Evolutionary conservation across 2,113 vertebrate genomes (phyloP).

Genomic region (Anseranas semipalmata): DNA sequence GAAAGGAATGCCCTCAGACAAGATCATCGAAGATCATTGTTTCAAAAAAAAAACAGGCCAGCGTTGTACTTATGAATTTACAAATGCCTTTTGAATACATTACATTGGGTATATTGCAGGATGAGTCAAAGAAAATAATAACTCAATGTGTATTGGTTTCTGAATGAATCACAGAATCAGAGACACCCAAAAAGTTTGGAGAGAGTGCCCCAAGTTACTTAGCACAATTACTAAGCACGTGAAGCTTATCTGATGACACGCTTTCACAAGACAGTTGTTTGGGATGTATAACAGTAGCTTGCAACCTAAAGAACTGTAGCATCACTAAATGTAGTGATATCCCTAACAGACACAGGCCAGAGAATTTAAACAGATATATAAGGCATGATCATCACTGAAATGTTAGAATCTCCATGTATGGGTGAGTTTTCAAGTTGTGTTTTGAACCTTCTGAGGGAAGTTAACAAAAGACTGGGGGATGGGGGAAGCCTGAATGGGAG

Average conservation of each 20-base stretch:
- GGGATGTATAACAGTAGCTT: background rate
- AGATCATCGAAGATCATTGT: background rate
- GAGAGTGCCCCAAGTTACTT: background rate
- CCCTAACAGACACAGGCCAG: background rate
- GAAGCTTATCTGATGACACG: background rate
- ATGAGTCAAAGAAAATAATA: background rate
- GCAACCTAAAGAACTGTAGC: background rate
- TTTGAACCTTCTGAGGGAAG: background rate
- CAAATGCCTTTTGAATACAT: background rate
- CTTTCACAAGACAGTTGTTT: background rate
- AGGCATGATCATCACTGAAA: accelerated
- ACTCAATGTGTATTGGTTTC: background rate
- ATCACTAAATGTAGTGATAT: background rate
- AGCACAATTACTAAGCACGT: background rate
- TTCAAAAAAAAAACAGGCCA: background rate
- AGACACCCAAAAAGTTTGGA: background rate
- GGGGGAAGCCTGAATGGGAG: background rate
- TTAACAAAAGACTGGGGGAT: background rate
- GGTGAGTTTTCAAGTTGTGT: background rate
- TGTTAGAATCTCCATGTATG: background rate
- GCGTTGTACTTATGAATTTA: background rate
- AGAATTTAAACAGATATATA: background rate
- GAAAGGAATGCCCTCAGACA: background rate
- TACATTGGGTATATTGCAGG: background rate
- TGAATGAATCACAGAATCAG: background rate